Evolutionary conservation across 2,888 invertebrate species (phyloP).

Genomic region (Tinea pellionella): DNA sequence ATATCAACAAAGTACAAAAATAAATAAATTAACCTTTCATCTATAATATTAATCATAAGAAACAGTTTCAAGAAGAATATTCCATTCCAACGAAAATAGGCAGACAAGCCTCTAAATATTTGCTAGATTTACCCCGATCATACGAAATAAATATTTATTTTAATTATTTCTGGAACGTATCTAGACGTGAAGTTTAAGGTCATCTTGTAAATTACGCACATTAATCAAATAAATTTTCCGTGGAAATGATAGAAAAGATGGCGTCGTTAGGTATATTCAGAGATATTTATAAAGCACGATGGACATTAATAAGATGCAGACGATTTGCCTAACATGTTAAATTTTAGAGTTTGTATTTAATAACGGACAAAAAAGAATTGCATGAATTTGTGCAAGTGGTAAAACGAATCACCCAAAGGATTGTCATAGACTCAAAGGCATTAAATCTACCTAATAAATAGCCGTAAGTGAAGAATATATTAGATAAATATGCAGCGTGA

Average conservation of each 20-base stretch:
- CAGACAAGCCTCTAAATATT: neutral
- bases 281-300: neutral
- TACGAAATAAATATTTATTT: slow-evolving; percentile 10
- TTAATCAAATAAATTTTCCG: neutral
- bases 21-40: slow-evolving; percentile 17
- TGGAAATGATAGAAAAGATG: neutral
- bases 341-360: too few relatives aligned
- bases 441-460: too few relatives aligned
- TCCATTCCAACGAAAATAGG: slow-evolving; percentile 2
- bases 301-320: neutral
- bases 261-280: neutral
- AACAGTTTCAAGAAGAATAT: neutral
- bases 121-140: neutral
- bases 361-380: too few relatives aligned
- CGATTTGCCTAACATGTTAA: too few relatives aligned
- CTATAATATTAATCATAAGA: slow-evolving; percentile 17
- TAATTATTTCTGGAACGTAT: slow-evolving; percentile 7
- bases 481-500: too few relatives aligned
- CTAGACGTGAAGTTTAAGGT: slow-evolving; percentile 11
- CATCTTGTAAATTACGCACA: slow-evolving; percentile 4
- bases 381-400: too few relatives aligned
- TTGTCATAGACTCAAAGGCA: too few relatives aligned
- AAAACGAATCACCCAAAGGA: too few relatives aligned
- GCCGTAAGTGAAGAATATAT: too few relatives aligned
- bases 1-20: slow-evolving; percentile 1